Conservation (phyloP, 2,888 invertebrate species). For the Homarus gammarus region DNA sequence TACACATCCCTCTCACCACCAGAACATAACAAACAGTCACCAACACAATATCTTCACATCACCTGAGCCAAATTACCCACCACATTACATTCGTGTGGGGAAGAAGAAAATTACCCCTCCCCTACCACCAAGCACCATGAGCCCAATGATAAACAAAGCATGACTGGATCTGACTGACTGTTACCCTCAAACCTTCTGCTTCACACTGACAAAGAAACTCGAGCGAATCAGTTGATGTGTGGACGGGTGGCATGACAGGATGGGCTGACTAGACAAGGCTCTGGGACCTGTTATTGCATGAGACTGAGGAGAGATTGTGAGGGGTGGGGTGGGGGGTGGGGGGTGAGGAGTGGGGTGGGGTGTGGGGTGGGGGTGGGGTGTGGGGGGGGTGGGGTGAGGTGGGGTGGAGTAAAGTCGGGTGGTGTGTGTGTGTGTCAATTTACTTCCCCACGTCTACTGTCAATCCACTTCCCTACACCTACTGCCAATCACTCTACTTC, state of each 20-base stretch:
- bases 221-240: background rate
- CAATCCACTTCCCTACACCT: no score
- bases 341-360: constrained; percentile 7
- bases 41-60: no score
- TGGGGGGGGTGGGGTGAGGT: no score
- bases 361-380: no score
- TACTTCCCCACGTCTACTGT: background rate
- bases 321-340: background rate
- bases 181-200: background rate
- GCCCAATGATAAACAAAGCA: background rate
- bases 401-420: background rate
- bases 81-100: background rate
- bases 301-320: no score
- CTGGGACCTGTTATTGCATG: background rate
- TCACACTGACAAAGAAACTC: background rate
- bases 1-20: no score
- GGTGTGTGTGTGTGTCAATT: background rate
- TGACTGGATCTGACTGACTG: background rate
- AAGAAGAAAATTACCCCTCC: background rate
- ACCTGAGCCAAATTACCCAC: no score
- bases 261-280: no score
- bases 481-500: no score
- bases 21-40: no score
- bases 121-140: background rate
- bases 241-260: background rate